These are phyloP conservation scores for Hydractinia echinata DNA, from an alignment of 30 jellyfish, hydroid and myxozoan species.

Conservation along the genomic window DNA sequence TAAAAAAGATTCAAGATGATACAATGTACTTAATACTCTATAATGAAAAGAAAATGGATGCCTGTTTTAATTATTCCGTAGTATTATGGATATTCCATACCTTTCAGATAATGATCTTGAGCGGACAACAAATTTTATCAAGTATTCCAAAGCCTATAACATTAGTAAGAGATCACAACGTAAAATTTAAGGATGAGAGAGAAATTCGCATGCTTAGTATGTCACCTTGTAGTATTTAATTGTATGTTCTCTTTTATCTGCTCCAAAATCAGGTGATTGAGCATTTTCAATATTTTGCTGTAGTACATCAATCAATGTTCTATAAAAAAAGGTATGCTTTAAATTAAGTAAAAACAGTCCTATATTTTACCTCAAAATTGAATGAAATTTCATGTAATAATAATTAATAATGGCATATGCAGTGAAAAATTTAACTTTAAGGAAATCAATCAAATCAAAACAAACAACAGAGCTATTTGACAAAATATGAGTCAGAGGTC, in stretches of 20 bases:
- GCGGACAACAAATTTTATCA: constrained; percentile 82
- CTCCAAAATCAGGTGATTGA: constrained; percentile 56
- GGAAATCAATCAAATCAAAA: too few species aligned
- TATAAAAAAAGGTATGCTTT: background rate
- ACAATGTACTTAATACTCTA: background rate
- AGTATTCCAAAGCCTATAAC: constrained; percentile 81
- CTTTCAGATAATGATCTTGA: constrained; percentile 83
- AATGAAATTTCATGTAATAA: too few species aligned
- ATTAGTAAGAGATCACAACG: background rate
- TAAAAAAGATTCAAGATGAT: constrained; percentile 7
- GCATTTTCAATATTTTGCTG: constrained; percentile 76
- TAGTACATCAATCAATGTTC: constrained; percentile 77
- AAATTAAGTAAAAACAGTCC: background rate
- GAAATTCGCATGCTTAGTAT: too few species aligned
- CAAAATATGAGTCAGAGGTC: too few species aligned
- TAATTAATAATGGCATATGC: too few species aligned
- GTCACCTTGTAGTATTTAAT: constrained; percentile 78
- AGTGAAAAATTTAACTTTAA: too few species aligned
- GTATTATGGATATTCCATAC: constrained; percentile 23
- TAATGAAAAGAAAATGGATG: too few species aligned
- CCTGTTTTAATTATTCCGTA: too few species aligned
- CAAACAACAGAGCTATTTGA: too few species aligned
- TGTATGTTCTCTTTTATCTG: constrained; percentile 55
- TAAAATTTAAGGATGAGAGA: too few species aligned
- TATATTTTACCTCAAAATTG: background rate